Conservation (phyloP, 2,888 invertebrate genomes). For the Barypeithes pellucidus region DNA sequence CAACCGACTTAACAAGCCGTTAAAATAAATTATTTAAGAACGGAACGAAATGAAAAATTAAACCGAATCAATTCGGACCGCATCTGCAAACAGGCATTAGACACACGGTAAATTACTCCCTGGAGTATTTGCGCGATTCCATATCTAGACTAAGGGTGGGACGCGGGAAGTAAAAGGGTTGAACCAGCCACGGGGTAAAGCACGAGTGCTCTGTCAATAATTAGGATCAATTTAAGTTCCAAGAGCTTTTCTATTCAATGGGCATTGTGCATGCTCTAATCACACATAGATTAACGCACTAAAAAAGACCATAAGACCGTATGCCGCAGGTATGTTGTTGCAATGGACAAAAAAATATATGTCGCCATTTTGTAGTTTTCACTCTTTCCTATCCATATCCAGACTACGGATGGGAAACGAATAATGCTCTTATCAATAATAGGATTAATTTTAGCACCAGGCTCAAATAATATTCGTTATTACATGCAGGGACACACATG, state of each 20-base stretch:
- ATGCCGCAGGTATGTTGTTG: no score
- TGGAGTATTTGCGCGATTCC: conserved; percentile 48
- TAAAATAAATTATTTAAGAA: conserved; percentile 49
- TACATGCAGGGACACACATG: no score
- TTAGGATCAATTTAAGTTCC: conserved; percentile 46
- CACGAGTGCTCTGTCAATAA: conserved; percentile 48
- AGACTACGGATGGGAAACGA: no score
- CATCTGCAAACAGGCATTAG: conserved; percentile 52
- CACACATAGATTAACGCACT: no score
- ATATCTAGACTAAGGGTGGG: conserved; percentile 32
- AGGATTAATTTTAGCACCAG: no score
- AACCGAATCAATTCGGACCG: conserved; percentile 49
- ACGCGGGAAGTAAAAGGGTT: conserved; percentile 45
- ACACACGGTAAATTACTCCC: conserved; percentile 52
- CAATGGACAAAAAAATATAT: no score
- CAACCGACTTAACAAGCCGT: conserved; percentile 33
- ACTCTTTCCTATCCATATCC: no score
- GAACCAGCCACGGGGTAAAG: conserved; percentile 29
- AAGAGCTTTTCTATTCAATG: conserved; percentile 12
- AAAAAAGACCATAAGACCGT: no score
- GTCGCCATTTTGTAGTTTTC: no score
- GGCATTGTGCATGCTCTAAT: no score
- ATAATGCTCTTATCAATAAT: no score
- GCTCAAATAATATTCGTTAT: no score
- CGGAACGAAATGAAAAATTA: conserved; percentile 46